Evolutionary conservation across 2,888 invertebrate genomes (phyloP).

Genomic region (Hesperia comma): DNA sequence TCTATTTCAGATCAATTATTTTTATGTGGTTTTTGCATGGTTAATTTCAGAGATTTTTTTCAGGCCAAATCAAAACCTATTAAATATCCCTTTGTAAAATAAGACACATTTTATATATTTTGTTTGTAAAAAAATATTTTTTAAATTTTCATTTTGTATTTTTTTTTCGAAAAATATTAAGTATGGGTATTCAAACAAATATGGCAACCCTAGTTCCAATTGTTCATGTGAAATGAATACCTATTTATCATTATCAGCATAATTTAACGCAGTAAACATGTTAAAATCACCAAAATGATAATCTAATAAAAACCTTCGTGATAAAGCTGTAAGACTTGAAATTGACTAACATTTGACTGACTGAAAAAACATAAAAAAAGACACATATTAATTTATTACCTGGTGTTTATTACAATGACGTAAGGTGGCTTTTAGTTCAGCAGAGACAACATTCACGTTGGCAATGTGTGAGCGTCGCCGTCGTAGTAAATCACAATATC

Average conservation of each 20-base stretch:
- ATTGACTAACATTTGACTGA: not conserved
- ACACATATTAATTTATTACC: not conserved
- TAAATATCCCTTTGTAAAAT: no score
- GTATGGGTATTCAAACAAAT: not conserved
- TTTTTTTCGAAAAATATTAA: no score
- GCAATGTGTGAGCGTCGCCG: conserved; percentile 47
- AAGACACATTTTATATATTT: no score
- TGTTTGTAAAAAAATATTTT: no score
- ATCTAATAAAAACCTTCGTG: not conserved
- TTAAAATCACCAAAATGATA: not conserved
- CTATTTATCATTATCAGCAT: not conserved
- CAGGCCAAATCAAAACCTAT: no score
- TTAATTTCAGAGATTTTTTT: no score
- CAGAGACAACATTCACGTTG: not conserved
- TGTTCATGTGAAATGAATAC: not conserved
- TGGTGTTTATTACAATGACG: not conserved
- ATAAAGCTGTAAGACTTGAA: not conserved
- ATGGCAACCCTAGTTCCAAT: not conserved
- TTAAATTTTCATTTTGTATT: no score
- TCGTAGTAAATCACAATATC: conserved; percentile 51
- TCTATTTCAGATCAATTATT: no score
- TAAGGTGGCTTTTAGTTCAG: not conserved
- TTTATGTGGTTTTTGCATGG: no score
- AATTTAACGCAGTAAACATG: not conserved
- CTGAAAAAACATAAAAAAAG: no score